Conservation (phyloP, 2,888 invertebrate genomes). For the Catocala nupta region DNA sequence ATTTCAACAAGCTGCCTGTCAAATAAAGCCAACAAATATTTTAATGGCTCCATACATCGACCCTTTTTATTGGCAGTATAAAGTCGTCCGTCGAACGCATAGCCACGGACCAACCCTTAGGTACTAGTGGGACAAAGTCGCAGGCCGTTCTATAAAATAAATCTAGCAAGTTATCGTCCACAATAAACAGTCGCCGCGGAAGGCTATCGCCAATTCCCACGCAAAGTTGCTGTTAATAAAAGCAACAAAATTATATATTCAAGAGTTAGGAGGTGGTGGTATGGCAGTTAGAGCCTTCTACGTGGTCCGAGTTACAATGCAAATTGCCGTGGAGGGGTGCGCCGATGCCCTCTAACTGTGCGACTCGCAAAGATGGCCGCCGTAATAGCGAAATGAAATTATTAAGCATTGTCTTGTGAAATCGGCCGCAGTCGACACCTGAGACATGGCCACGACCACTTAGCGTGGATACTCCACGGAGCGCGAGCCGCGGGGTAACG, state of each 20-base stretch:
- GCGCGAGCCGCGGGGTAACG: conserved; percentile 36
- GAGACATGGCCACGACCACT: conserved; percentile 73
- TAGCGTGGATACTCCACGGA: conserved; percentile 71
- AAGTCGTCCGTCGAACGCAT: conserved; percentile 65
- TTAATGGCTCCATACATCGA: conserved; percentile 81
- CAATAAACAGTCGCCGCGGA: conserved; percentile 84
- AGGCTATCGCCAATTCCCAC: conserved; percentile 86
- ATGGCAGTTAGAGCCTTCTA: conserved; percentile 84
- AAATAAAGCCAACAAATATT: conserved; percentile 85
- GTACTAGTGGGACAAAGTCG: conserved; percentile 72
- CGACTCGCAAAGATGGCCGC: conserved; percentile 86
- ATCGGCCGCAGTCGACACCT: conserved; percentile 87
- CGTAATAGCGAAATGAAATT: conserved; percentile 87
- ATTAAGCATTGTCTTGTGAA: conserved; percentile 88
- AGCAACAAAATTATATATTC: conserved; percentile 88
- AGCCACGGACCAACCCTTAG: conserved; percentile 68
- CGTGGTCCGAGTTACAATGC: conserved; percentile 87
- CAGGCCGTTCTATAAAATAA: conserved; percentile 83
- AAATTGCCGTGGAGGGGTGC: conserved; percentile 86
- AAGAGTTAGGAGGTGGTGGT: conserved; percentile 86
- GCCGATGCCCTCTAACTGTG: conserved; percentile 86
- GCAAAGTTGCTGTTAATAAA: conserved; percentile 86
- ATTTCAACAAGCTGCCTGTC: conserved; percentile 78
- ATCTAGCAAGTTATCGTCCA: conserved; percentile 85
- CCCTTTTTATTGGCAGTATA: conserved; percentile 83